Conservation (phyloP, 2,113 vertebrate species). For the Sinocyclocheilus maitianheensis region DNA sequence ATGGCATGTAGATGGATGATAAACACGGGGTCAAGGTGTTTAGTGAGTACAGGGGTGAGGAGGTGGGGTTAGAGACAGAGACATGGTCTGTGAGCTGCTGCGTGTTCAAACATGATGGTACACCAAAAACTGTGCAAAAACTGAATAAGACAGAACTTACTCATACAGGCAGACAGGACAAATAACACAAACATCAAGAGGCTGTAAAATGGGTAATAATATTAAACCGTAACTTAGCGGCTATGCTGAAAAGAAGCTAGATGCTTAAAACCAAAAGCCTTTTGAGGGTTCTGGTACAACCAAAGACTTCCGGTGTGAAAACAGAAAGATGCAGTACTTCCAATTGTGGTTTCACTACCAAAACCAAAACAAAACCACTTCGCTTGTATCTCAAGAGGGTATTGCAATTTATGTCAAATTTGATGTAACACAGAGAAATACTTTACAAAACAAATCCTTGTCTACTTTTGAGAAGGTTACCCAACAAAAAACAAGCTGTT, state of each 20-base stretch:
- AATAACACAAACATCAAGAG: not conserved
- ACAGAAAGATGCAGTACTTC: constrained; percentile 35
- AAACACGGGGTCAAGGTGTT: not conserved
- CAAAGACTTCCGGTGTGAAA: constrained; percentile 39
- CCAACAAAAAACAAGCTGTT: not conserved
- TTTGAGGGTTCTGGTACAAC: constrained; percentile 24
- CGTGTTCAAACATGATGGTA: constrained; percentile 32
- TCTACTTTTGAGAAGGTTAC: not conserved
- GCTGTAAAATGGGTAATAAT: not conserved
- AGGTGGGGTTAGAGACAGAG: not conserved
- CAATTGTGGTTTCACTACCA: constrained; percentile 35
- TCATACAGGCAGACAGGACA: not conserved
- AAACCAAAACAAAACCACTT: constrained; percentile 44
- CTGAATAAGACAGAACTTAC: not conserved
- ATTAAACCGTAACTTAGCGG: not conserved
- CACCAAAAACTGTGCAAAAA: not conserved
- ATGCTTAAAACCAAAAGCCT: constrained; percentile 16
- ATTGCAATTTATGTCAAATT: not conserved
- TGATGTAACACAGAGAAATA: not conserved
- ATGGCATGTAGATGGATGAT: not conserved
- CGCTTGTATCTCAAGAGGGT: not conserved
- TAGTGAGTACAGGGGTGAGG: not conserved
- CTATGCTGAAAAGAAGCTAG: not conserved
- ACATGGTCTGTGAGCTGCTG: not conserved
- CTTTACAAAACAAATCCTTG: not conserved